Conservation (phyloP, 1,140 invertebrate genomes). For the Drosophila bipectinata region DNA sequence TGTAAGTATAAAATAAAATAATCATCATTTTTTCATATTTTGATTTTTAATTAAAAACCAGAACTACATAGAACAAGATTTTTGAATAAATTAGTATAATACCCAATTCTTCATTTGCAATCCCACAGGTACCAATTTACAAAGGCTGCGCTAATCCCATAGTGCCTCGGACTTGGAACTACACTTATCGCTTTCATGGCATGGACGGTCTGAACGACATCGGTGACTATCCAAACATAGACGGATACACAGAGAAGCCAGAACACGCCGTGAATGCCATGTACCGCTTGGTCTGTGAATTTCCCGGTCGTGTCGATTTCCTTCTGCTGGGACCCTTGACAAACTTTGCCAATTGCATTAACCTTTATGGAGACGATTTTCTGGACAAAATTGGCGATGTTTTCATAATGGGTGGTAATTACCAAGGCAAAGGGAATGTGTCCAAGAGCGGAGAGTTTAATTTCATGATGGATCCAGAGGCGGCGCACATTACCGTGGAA, state of each 20-base stretch:
- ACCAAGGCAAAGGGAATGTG: conserved; percentile 87
- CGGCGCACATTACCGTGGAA: conserved; percentile 88
- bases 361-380: conserved; percentile 88
- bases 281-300: conserved; percentile 83
- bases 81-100: too few species aligned
- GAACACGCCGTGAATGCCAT: conserved; percentile 83
- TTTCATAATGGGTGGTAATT: conserved; percentile 91
- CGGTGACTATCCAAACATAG: conserved; percentile 23
- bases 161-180: conserved; percentile 28
- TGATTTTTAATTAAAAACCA: too few species aligned
- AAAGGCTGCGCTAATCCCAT: conserved; percentile 84
- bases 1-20: conserved; percentile 83
- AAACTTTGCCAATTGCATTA: conserved; percentile 89
- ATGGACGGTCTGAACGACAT: conserved; percentile 88
- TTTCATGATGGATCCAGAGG: conserved; percentile 91
- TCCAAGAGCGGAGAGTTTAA: conserved; percentile 90
- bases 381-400: conserved; percentile 86
- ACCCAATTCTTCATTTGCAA: background rate
- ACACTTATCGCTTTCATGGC: conserved; percentile 79
- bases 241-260: conserved; percentile 9
- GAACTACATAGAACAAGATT: too few species aligned
- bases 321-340: conserved; percentile 87
- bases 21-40: too few species aligned
- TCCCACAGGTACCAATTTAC: conserved; percentile 87
- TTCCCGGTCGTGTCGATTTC: conserved; percentile 38